phyloP scores from a whole-genome alignment of 2,797 vertebrate species.

The Sebastes cheni region DNA sequence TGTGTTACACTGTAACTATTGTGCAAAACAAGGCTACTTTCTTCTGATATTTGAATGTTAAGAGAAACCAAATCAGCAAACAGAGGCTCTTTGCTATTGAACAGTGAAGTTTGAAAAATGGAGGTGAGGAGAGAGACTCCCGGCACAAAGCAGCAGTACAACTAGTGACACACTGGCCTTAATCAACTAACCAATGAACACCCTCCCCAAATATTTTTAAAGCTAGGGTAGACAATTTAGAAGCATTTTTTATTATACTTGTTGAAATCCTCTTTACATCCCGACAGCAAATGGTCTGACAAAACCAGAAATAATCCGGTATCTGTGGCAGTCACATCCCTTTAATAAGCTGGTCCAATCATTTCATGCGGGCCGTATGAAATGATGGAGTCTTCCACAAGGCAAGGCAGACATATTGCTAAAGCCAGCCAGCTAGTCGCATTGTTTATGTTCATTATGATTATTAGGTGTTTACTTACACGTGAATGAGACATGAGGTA shows the following conservation, averaged over 20 bases:
- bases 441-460: too few species aligned
- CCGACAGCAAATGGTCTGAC: not conserved
- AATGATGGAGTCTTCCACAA: too few species aligned
- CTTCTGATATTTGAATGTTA: not conserved
- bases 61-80: not conserved
- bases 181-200: not conserved
- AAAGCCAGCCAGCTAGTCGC: too few species aligned
- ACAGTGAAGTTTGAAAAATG: not conserved
- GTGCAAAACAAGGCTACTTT: slow-evolving; percentile 2
- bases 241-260: not conserved
- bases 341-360: not conserved
- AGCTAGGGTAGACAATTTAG: not conserved
- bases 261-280: not conserved
- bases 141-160: not conserved
- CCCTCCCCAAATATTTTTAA: not conserved
- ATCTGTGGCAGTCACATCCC: not conserved
- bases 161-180: not conserved
- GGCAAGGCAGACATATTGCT: too few species aligned
- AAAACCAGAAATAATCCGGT: not conserved
- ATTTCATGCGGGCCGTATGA: not conserved
- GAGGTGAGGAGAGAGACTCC: not conserved
- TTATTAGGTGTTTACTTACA: too few species aligned
- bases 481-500: too few species aligned
- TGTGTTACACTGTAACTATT: slow-evolving; percentile 7
- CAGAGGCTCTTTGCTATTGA: not conserved